phyloP scores from a whole-genome alignment of 1,140 invertebrate species.

The Archivesica marissinica region DNA sequence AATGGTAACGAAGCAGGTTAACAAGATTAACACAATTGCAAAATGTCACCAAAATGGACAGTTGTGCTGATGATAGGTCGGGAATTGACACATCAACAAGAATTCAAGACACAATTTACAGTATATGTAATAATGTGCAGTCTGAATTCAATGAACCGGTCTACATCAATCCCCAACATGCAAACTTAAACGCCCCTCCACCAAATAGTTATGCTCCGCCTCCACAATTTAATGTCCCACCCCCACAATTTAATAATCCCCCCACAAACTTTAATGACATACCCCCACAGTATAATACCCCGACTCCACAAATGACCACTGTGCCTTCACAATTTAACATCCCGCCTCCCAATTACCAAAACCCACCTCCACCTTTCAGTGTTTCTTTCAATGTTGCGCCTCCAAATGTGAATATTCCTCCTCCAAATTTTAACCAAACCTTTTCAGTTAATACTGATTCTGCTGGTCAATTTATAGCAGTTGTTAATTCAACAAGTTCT shows the following conservation, averaged over 20 bases:
- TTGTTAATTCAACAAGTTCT: not conserved
- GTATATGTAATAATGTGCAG: not conserved
- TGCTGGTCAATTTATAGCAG: too few relatives aligned
- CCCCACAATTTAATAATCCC: not conserved
- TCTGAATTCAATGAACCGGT: not conserved
- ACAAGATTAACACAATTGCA: not conserved
- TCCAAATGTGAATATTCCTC: too few relatives aligned
- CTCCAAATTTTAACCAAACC: too few relatives aligned
- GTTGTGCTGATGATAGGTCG: too few relatives aligned
- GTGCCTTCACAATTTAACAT: not conserved
- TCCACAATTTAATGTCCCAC: not conserved
- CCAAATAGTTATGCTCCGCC: too few relatives aligned
- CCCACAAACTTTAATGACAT: too few relatives aligned
- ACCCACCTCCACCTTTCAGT: too few relatives aligned
- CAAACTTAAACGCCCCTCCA: not conserved
- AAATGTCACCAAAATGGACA: not conserved
- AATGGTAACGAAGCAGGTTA: slow-evolving; percentile 15
- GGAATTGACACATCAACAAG: not conserved
- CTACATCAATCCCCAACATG: not conserved
- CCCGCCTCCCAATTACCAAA: not conserved
- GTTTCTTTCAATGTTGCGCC: not conserved
- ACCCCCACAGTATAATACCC: not conserved
- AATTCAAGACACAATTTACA: not conserved
- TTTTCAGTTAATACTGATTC: not conserved
- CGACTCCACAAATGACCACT: not conserved